phyloP scores from a whole-genome alignment of 2,113 vertebrate genomes.

The Cariama cristata region DNA sequence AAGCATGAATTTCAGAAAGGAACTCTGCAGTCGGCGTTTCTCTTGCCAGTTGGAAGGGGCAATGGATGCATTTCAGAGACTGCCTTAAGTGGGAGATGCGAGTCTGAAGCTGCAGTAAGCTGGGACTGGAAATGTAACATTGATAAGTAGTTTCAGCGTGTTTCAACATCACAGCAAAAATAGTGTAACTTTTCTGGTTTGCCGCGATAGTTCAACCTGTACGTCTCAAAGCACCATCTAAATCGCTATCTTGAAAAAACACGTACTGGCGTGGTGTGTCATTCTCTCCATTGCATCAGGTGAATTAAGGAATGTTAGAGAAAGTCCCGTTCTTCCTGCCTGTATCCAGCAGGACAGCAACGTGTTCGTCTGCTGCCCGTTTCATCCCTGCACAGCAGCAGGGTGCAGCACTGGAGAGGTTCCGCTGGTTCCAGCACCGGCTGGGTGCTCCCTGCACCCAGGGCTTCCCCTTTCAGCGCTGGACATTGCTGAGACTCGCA shows the following conservation, averaged over 20 bases:
- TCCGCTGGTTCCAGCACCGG: neutral
- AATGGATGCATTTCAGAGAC: neutral
- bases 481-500: neutral
- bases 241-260: neutral
- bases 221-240: neutral
- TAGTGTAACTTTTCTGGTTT: neutral
- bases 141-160: neutral
- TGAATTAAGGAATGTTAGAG: neutral
- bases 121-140: rapidly evolving
- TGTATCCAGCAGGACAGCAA: neutral
- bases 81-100: neutral
- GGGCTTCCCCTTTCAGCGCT: neutral
- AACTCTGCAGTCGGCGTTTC: neutral
- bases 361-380: neutral
- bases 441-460: neutral
- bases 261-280: rapidly evolving
- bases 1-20: neutral
- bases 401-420: neutral
- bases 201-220: rapidly evolving
- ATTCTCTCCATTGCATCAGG: neutral
- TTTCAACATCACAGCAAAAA: neutral
- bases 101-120: neutral
- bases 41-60: neutral
- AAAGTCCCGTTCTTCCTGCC: neutral
- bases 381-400: neutral